phyloP scores from a whole-genome alignment of 2,113 vertebrate species.

The Lagopus leucura region DNA sequence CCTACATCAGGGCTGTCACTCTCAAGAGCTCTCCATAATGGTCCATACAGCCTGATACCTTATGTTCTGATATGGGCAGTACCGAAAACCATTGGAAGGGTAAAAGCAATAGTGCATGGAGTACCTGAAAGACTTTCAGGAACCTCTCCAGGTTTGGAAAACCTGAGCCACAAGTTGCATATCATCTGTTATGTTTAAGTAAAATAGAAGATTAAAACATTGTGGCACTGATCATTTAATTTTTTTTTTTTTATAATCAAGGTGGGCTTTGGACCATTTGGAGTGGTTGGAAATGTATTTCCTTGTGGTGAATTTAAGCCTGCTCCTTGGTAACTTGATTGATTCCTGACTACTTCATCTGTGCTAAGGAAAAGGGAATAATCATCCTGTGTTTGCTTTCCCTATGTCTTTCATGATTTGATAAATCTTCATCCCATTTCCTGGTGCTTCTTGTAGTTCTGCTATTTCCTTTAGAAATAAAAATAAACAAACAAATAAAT shows the following conservation, averaged over 20 bases:
- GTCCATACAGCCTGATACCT: neutral
- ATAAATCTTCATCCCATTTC: neutral
- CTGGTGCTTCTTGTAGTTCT: neutral
- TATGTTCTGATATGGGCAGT: neutral
- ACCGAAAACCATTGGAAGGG: neutral
- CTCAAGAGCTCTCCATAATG: neutral
- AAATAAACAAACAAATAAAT: neutral
- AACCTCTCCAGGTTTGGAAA: neutral
- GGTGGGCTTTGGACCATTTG: neutral
- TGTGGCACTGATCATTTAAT: neutral
- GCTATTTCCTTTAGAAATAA: neutral
- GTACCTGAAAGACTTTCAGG: neutral
- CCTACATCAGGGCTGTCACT: neutral
- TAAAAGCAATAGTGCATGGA: neutral
- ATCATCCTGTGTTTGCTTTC: neutral
- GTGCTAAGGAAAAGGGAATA: neutral
- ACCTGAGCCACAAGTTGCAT: neutral
- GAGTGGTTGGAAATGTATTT: neutral
- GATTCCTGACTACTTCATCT: neutral
- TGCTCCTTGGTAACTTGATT: neutral
- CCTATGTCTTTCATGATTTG: neutral
- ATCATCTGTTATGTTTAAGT: neutral
- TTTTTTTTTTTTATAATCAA: neutral
- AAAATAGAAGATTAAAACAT: neutral
- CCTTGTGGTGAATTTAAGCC: neutral